A percentile compares a stretch with the other conserved stretches of the same genome.
These are phyloP conservation scores for Microchirus variegatus DNA, from an alignment of 2,797 vertebrate genomes.

Conservation along the genomic window DNA sequence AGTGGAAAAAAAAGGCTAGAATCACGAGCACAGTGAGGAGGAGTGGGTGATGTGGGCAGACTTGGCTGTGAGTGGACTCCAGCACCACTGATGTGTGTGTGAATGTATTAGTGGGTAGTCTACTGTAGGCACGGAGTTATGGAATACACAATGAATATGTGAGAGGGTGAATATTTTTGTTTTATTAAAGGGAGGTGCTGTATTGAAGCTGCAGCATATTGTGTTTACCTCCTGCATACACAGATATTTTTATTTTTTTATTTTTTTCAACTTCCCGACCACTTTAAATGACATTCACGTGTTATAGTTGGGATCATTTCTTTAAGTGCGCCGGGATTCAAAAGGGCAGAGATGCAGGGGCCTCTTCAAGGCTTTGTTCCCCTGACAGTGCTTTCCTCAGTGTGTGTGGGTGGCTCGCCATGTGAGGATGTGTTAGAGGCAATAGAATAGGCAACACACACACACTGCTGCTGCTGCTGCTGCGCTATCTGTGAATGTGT, in stretches of 20 bases:
- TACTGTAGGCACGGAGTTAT: constrained; percentile 75
- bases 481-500: constrained; percentile 69
- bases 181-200: constrained; percentile 55
- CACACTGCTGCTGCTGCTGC: too few relatives aligned
- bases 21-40: constrained; percentile 82
- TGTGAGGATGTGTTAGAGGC: constrained; percentile 77
- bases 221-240: constrained; percentile 61
- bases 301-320: constrained; percentile 65
- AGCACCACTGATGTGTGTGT: constrained; percentile 77
- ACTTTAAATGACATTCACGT: constrained; percentile 46
- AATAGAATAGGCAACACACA: constrained; percentile 73
- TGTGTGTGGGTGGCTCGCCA: constrained; percentile 78
- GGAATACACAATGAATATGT: constrained; percentile 73
- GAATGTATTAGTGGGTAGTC: constrained; percentile 78
- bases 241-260: constrained; percentile 1
- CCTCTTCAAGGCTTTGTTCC: constrained; percentile 79
- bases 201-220: constrained; percentile 60
- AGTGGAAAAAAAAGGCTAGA: constrained; percentile 69
- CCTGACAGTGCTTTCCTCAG: constrained; percentile 78
- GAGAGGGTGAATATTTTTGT: constrained; percentile 67
- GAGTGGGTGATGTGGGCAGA: constrained; percentile 83
- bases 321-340: constrained; percentile 71
- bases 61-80: constrained; percentile 81
- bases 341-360: constrained; percentile 74
- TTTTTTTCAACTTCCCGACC: constrained; percentile 30